Percentiles rank a stretch among this genome's conserved stretches.
These are phyloP conservation scores for Etia nguti DNA, from an alignment of 2,113 vertebrate species.

Conservation along the genomic window DNA sequence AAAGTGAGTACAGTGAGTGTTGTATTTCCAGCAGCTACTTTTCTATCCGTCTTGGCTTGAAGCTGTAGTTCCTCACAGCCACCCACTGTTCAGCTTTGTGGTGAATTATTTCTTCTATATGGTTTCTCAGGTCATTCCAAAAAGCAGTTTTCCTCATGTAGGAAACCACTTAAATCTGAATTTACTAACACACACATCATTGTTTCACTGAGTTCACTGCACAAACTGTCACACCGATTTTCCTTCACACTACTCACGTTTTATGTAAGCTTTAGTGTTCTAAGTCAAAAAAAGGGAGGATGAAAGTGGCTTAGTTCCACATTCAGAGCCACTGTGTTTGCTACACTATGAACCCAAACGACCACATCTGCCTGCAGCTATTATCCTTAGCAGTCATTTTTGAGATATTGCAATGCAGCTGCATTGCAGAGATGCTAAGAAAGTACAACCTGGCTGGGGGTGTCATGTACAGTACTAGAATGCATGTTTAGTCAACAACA, in stretches of 20 bases:
- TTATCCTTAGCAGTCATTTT: not conserved
- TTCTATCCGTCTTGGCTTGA: conserved; percentile 15
- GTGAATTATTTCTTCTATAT: conserved; percentile 3
- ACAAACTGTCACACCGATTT: not conserved
- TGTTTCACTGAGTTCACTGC: not conserved
- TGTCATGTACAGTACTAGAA: conserved; percentile 34
- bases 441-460: conserved; percentile 18
- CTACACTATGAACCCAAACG: conserved; percentile 25
- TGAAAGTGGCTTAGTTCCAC: not conserved
- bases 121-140: conserved; percentile 58
- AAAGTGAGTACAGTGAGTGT: not conserved
- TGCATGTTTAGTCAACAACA: conserved; percentile 20
- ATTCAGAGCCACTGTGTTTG: not conserved
- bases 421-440: conserved; percentile 13
- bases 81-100: conserved; percentile 3
- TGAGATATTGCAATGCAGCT: not conserved
- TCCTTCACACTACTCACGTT: not conserved
- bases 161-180: not conserved
- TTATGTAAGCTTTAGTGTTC: conserved; percentile 10
- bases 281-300: not conserved
- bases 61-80: not conserved
- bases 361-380: conserved; percentile 20
- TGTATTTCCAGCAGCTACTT: conserved; percentile 4
- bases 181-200: not conserved
- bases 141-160: conserved; percentile 13